Percentiles rank a stretch among this genome's conserved stretches.
Evolutionary conservation across 2,113 vertebrate genomes (phyloP).

Genomic region (Hypomesus transpacificus): DNA sequence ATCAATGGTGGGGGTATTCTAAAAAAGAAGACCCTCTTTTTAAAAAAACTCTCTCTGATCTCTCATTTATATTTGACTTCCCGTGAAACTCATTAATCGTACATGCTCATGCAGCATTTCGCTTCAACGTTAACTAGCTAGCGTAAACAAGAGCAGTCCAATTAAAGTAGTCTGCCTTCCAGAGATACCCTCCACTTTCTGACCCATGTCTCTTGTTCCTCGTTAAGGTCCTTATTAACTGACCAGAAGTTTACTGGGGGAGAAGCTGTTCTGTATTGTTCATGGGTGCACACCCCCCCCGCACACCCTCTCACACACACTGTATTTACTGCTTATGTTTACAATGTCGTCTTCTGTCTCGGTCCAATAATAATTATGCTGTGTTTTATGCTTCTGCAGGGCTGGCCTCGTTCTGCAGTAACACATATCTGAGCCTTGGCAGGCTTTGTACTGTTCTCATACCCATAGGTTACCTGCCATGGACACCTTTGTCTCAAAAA

Average conservation of each 20-base stretch:
- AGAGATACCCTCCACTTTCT: slow-evolving; percentile 35
- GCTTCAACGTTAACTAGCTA: no score
- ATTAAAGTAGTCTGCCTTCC: slow-evolving; percentile 29
- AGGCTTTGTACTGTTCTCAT: no score
- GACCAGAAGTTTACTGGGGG: slow-evolving; percentile 29
- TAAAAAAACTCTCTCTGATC: no score
- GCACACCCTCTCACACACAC: neutral
- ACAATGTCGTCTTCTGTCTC: neutral
- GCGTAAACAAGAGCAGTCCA: slow-evolving; percentile 12
- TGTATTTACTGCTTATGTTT: neutral
- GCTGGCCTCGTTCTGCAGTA: neutral
- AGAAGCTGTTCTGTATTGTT: slow-evolving; percentile 14
- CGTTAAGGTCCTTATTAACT: slow-evolving; percentile 50
- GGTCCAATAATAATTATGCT: neutral
- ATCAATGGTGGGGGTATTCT: no score
- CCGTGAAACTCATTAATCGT: no score
- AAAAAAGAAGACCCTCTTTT: no score
- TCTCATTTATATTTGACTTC: no score
- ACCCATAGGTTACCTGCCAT: no score
- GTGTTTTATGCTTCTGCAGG: neutral
- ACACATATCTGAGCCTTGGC: no score
- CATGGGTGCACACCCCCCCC: slow-evolving; percentile 4
- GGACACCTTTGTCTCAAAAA: no score
- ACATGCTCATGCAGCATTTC: no score
- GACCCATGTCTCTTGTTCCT: slow-evolving; percentile 21